Percentiles rank a stretch among this genome's conserved stretches.
Evolutionary conservation across 2,797 vertebrate species (phyloP).

Genomic region (Sebastes melanostomus): DNA sequence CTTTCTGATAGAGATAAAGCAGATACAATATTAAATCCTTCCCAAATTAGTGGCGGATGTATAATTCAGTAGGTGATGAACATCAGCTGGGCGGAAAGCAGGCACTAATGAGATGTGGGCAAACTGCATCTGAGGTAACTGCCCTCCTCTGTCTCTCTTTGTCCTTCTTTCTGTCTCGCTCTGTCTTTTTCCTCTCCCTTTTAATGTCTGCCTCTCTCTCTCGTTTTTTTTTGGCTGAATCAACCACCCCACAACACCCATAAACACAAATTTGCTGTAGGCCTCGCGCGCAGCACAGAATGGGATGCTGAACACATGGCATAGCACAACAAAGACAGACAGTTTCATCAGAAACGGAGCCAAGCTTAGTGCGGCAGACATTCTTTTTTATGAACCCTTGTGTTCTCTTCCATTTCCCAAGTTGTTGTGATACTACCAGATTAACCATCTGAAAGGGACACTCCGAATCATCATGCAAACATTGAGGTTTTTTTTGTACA

Average conservation of each 20-base stretch:
- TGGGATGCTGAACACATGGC: conserved; percentile 55
- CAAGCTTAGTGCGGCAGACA: conserved; percentile 22
- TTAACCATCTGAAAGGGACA: conserved; percentile 36
- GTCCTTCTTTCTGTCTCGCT: conserved; percentile 15
- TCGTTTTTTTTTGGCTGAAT: conserved; percentile 19
- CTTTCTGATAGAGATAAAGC: conserved; percentile 68
- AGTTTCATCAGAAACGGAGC: conserved; percentile 58
- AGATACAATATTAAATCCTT: conserved; percentile 75
- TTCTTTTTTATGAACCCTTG: conserved; percentile 10
- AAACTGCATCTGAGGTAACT: conserved; percentile 65
- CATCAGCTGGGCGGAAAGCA: conserved; percentile 70
- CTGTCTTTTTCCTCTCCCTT: conserved; percentile 14
- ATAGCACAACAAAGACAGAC: conserved; percentile 56
- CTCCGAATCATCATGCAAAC: neutral
- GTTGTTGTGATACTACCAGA: conserved; percentile 27
- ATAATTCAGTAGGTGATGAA: conserved; percentile 76
- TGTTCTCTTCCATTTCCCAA: conserved; percentile 24
- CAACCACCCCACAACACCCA: conserved; percentile 27
- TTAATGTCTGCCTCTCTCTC: conserved; percentile 28
- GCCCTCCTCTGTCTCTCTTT: conserved; percentile 48
- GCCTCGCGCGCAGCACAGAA: conserved; percentile 30
- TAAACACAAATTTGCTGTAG: conserved; percentile 56
- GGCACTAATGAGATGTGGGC: conserved; percentile 74
- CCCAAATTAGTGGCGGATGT: conserved; percentile 76
- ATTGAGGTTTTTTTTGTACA: neutral